Conservation (phyloP, 2,797 vertebrate species). For the Phylloscopus collybita region DNA sequence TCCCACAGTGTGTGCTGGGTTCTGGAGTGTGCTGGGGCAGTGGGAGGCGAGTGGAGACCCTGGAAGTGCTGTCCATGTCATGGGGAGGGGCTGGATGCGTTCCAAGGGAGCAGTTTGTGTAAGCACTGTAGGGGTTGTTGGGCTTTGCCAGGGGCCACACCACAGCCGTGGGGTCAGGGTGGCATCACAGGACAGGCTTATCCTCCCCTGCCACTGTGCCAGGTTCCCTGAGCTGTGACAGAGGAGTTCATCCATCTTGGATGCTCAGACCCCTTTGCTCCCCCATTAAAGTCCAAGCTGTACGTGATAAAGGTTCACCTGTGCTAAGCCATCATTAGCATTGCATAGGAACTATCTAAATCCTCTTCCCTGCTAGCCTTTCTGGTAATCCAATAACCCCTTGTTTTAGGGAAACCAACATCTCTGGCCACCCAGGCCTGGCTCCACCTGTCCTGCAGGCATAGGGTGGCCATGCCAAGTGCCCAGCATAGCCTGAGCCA, state of each 20-base stretch:
- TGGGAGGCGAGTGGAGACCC: neutral
- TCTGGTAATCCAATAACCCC: neutral
- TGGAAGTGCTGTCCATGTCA: neutral
- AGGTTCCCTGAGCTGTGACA: neutral
- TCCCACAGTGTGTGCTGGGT: too few species aligned
- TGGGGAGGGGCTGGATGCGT: neutral
- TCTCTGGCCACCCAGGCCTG: neutral
- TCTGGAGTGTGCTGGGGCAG: fast-evolving
- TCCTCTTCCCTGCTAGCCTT: neutral
- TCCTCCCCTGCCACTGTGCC: neutral
- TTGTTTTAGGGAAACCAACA: neutral
- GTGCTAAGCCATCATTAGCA: neutral
- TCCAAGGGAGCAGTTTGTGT: neutral
- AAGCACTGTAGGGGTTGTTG: fast-evolving
- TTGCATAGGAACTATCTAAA: neutral
- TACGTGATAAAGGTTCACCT: neutral
- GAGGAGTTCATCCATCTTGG: neutral
- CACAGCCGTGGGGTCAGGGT: fast-evolving
- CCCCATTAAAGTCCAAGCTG: fast-evolving
- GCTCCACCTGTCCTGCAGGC: neutral
- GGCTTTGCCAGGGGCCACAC: neutral
- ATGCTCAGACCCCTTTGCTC: neutral
- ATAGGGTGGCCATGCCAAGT: fast-evolving
- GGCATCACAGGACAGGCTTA: neutral
- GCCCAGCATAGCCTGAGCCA: fast-evolving